phyloP scores from a whole-genome alignment of 2,888 invertebrate species.

The Leucoptera coffeella region DNA sequence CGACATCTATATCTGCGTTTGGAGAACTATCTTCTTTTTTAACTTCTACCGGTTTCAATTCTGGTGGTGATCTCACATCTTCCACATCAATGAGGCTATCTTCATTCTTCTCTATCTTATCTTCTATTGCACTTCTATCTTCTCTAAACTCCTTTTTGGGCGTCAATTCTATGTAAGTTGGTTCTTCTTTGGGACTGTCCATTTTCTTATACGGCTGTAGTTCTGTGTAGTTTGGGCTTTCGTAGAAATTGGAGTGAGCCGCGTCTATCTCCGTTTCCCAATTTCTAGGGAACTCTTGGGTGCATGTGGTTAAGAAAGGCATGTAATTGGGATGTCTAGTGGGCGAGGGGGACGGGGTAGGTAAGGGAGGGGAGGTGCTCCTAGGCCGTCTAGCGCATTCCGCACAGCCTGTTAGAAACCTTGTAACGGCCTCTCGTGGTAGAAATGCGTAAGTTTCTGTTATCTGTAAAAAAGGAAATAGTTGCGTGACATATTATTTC shows the following conservation, averaged over 20 bases:
- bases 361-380: slow-evolving; percentile 55
- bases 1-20: slow-evolving; percentile 17
- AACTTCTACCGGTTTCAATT: slow-evolving; percentile 14
- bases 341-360: slow-evolving; percentile 42
- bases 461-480: slow-evolving; percentile 84
- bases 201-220: slow-evolving; percentile 35
- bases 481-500: no score
- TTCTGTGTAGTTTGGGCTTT: slow-evolving; percentile 36
- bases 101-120: slow-evolving; percentile 37
- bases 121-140: slow-evolving; percentile 33
- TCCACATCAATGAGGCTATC: slow-evolving; percentile 46
- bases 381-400: slow-evolving; percentile 82
- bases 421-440: slow-evolving; percentile 92
- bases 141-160: slow-evolving; percentile 36
- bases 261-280: slow-evolving; percentile 50
- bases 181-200: slow-evolving; percentile 34
- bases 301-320: slow-evolving; percentile 35
- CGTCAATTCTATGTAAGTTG: slow-evolving; percentile 40
- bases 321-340: slow-evolving; percentile 36
- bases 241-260: slow-evolving; percentile 30
- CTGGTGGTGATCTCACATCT: slow-evolving; percentile 31
- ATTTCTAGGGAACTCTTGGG: slow-evolving; percentile 40
- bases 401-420: slow-evolving; percentile 89
- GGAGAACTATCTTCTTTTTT: slow-evolving; percentile 19
- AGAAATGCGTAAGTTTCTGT: slow-evolving; percentile 94